phyloP scores from a whole-genome alignment of 1,140 invertebrate species.

The Neotoxoptera formosana region DNA sequence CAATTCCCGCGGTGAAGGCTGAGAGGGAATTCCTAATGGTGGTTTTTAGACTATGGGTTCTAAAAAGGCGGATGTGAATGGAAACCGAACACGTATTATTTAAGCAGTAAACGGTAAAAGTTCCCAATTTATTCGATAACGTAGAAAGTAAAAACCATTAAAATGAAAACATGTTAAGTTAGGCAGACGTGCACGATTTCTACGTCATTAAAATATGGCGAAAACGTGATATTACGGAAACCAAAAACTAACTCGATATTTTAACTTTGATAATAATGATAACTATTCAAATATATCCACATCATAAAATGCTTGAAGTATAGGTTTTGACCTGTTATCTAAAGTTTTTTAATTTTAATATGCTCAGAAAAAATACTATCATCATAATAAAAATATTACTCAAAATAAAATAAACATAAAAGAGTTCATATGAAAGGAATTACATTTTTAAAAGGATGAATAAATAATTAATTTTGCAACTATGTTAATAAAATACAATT shows the following conservation, averaged over 20 bases:
- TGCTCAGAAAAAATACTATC: neutral
- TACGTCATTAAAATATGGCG: neutral
- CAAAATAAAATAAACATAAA: neutral
- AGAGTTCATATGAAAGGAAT: neutral
- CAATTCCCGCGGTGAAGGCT: neutral
- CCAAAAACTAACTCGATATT: neutral
- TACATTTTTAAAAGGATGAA: neutral
- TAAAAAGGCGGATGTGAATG: neutral
- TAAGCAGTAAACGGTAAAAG: slow-evolving; percentile 14
- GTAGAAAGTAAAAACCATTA: neutral
- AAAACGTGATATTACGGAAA: neutral
- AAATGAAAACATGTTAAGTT: neutral
- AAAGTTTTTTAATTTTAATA: neutral
- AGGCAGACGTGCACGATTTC: neutral
- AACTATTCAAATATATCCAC: neutral
- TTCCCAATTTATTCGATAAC: slow-evolving; percentile 22
- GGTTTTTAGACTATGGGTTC: neutral
- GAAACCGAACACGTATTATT: neutral
- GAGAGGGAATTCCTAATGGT: neutral
- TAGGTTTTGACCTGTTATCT: neutral
- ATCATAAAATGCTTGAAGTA: neutral
- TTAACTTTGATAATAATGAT: neutral
- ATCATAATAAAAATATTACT: neutral
- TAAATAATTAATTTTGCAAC: neutral
- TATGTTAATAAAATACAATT: neutral